Conservation (phyloP, 2,797 vertebrate genomes). For the Premnoplex brunnescens region DNA sequence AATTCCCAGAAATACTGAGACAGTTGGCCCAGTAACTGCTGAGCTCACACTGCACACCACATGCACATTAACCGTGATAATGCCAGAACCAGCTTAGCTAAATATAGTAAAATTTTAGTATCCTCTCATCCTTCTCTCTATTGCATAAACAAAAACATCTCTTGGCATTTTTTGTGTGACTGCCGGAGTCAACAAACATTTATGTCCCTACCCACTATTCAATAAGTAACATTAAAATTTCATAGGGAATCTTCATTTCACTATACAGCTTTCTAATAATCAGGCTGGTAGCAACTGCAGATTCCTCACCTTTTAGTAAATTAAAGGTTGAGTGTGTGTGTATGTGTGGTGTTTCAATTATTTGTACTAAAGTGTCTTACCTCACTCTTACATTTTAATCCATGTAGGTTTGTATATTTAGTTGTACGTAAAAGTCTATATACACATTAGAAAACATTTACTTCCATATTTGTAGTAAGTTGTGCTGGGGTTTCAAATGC, state of each 20-base stretch:
- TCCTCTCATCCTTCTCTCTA: constrained; percentile 10
- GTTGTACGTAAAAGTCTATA: not conserved
- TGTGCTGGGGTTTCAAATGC: constrained; percentile 66
- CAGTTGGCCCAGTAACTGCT: constrained; percentile 87
- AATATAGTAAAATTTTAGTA: constrained; percentile 67
- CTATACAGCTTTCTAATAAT: constrained; percentile 53
- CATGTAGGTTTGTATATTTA: not conserved
- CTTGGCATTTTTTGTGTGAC: not conserved
- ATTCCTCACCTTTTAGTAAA: constrained; percentile 35
- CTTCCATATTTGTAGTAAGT: constrained; percentile 53
- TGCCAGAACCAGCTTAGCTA: constrained; percentile 78
- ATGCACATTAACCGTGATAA: constrained; percentile 79
- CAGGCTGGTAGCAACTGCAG: constrained; percentile 21
- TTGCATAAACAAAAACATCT: not conserved
- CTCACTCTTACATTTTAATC: constrained; percentile 33
- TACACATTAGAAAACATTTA: constrained; percentile 7
- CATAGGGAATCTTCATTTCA: constrained; percentile 20
- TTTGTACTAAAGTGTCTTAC: not conserved
- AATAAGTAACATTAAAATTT: constrained; percentile 56
- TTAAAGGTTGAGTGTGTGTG: not conserved
- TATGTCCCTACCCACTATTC: not conserved
- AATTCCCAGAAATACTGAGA: constrained; percentile 90
- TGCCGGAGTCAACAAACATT: not conserved
- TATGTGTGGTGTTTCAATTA: not conserved
- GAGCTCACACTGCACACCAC: constrained; percentile 82